Conservation (phyloP, 2,113 vertebrate species). For the Triplophysa tibetana region DNA sequence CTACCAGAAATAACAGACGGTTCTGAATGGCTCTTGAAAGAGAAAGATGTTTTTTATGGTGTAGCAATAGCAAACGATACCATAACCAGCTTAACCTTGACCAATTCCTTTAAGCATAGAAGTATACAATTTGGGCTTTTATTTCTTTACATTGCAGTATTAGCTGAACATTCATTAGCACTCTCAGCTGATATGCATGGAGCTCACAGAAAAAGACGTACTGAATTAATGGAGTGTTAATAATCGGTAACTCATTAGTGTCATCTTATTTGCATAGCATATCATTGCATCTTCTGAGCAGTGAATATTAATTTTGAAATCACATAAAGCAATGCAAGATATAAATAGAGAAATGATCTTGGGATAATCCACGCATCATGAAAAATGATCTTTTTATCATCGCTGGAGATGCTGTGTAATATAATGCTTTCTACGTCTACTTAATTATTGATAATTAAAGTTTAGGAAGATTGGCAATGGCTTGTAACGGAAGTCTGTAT, state of each 20-base stretch:
- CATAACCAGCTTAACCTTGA: no score
- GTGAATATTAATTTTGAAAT: slow-evolving; percentile 43
- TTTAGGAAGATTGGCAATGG: background rate
- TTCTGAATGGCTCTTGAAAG: no score
- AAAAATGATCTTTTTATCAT: background rate
- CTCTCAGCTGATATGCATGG: background rate
- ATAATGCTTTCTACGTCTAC: background rate
- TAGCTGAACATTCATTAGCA: slow-evolving; percentile 32
- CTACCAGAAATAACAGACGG: no score
- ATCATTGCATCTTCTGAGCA: slow-evolving; percentile 40
- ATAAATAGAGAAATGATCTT: slow-evolving; percentile 34
- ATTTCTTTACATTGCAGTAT: background rate
- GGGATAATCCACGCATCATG: slow-evolving; percentile 5
- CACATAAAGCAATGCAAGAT: slow-evolving; percentile 31
- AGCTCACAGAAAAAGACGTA: slow-evolving; percentile 24
- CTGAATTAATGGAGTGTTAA: slow-evolving; percentile 41
- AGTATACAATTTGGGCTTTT: background rate
- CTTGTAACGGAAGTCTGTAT: slow-evolving; percentile 14
- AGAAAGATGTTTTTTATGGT: no score
- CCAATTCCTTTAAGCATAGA: no score
- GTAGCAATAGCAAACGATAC: no score
- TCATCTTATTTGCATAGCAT: slow-evolving; percentile 39
- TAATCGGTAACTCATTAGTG: slow-evolving; percentile 46
- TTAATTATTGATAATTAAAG: background rate
- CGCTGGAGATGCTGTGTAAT: background rate